Conservation (phyloP, 2,113 vertebrate species). For the Indri indri region DNA sequence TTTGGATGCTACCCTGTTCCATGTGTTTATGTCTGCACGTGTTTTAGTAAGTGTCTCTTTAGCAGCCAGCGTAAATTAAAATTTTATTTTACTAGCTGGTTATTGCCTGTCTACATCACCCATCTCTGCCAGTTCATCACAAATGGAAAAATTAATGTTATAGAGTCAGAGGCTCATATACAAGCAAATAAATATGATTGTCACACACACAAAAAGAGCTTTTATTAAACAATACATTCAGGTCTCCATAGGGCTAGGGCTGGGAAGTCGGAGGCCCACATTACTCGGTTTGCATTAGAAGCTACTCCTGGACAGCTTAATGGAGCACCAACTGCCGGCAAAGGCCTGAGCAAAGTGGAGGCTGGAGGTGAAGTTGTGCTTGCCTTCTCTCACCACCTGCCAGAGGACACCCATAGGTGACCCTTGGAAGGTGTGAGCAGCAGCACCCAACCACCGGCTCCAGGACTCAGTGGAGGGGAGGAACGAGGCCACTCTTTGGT, state of each 20-base stretch:
- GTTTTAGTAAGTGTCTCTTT: not conserved
- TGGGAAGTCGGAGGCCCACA: rapidly evolving
- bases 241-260: not conserved
- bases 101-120: not conserved
- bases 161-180: not conserved
- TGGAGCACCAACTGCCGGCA: rapidly evolving
- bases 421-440: not conserved
- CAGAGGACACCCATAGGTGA: not conserved
- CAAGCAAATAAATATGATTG: not conserved
- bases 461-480: not conserved
- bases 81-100: not conserved
- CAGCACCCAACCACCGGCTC: not conserved
- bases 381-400: not conserved
- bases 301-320: not conserved
- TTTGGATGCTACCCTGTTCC: not conserved
- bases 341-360: not conserved
- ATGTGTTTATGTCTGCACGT: not conserved
- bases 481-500: not conserved
- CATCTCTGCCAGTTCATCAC: not conserved
- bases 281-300: not conserved
- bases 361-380: not conserved
- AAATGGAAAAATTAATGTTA: not conserved
- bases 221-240: not conserved
- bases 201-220: not conserved
- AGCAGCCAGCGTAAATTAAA: not conserved